phyloP scores from a whole-genome alignment of 1,140 invertebrate species.

The Macrocentrus cingulum region DNA sequence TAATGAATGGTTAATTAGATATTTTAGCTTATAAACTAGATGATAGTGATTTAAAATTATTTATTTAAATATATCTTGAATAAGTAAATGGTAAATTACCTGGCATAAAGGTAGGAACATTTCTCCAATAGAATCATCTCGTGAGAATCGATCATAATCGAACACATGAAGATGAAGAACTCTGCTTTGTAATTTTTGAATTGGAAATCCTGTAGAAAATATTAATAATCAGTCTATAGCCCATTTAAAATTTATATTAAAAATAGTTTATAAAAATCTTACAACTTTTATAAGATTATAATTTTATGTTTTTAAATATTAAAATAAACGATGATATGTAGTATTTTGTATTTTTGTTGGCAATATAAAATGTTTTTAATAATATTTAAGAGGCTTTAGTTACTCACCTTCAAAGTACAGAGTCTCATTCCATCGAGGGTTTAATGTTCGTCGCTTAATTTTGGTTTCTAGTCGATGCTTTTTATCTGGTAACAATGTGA shows the following conservation, averaged over 20 bases:
- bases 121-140: slow-evolving; percentile 95
- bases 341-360: too few relatives aligned
- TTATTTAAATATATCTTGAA: too few relatives aligned
- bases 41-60: too few relatives aligned
- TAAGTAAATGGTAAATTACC: slow-evolving; percentile 62
- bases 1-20: too few relatives aligned
- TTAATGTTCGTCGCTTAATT: slow-evolving; percentile 92
- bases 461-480: slow-evolving; percentile 96
- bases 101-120: slow-evolving; percentile 90
- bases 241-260: too few relatives aligned
- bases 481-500: slow-evolving; percentile 92
- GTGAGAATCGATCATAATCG: slow-evolving; percentile 92
- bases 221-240: neutral
- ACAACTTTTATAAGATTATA: too few relatives aligned
- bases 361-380: too few relatives aligned
- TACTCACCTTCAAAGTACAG: slow-evolving; percentile 91
- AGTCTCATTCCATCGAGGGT: slow-evolving; percentile 97
- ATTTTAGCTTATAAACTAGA: too few relatives aligned
- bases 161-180: slow-evolving; percentile 93
- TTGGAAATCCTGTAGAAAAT: slow-evolving; percentile 72
- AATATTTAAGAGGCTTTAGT: neutral
- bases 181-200: slow-evolving; percentile 88
- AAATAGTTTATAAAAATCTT: too few relatives aligned
- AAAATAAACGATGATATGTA: too few relatives aligned
- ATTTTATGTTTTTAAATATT: too few relatives aligned